phyloP scores from a whole-genome alignment of 2,113 vertebrate species.

The Oxyura jamaicensis region DNA sequence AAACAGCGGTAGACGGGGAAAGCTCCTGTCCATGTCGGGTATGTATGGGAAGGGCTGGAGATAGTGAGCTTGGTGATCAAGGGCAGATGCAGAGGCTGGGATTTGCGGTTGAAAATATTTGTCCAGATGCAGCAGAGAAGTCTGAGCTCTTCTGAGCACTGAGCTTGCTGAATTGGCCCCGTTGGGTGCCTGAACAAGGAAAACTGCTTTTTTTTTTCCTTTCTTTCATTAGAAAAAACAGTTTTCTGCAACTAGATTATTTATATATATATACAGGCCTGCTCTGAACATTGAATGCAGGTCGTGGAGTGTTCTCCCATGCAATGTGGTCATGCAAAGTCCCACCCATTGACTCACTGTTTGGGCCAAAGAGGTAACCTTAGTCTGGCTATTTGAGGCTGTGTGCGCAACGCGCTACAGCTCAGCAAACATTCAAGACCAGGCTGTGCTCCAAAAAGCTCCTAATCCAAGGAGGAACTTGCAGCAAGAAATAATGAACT shows the following conservation, averaged over 20 bases:
- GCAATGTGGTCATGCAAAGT: background rate
- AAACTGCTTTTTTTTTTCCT: background rate
- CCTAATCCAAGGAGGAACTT: background rate
- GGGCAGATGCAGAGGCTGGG: background rate
- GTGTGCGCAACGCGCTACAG: rapidly evolving
- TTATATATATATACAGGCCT: background rate
- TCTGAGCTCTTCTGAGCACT: background rate
- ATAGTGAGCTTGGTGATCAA: background rate
- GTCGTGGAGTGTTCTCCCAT: rapidly evolving
- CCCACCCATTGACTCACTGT: background rate
- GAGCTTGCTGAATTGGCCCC: background rate
- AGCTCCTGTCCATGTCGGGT: background rate
- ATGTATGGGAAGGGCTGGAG: background rate
- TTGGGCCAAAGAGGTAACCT: background rate
- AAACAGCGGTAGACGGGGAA: background rate
- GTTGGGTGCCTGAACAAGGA: background rate
- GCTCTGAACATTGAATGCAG: background rate
- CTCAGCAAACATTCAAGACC: background rate
- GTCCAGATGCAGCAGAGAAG: background rate
- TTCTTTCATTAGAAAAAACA: background rate
- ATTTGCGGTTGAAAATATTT: background rate
- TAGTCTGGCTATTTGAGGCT: background rate
- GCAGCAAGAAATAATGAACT: background rate
- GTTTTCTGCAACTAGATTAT: background rate
- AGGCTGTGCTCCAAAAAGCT: background rate